Base-by-base conservation (phyloP, 2,797 vertebrate genomes). In the Champsocephalus gunnari region DNA sequence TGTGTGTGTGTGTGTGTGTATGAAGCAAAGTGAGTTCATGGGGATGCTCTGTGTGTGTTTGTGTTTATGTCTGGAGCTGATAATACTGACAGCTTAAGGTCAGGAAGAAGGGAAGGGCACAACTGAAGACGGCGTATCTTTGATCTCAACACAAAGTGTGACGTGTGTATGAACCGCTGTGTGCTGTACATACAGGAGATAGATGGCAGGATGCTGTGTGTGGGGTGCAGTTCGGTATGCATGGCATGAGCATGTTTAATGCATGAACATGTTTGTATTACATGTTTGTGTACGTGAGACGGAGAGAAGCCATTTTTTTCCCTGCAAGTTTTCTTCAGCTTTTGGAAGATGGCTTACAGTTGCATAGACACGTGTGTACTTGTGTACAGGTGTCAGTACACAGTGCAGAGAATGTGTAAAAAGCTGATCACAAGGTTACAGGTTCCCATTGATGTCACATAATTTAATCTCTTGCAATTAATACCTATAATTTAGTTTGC, bases 1-100 rank as follows among this genome's bases (percentile, higher is more conserved):
- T 81, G 66, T 45, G 32, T 72, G 66, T 82, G 68, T 78, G 76
- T 77, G 58, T 86, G 84, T 77, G 85, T 74, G 24, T 28, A 3
- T 28, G 66, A 77, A 63, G 66, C 62, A 73, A 79, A 80, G 65
- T 50, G 71, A 75, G 72, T 77, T 76, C 67, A 60, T 60, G 43
- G 74, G 68, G 60, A 65, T 74, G 73, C 55, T 79, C 43, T 45
- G 32, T 72, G 66, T 82, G 68, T 78, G 76, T 77, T 61, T 86
- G 84, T 77, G 85, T 74, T 76, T 72, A 82, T 81, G 82, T 88
- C 66, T 90, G 73, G 73, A 78, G 69, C 77, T 87, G 91, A 94
- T 94, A 93, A 94, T 89, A 89, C 91, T 83, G 93, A 90, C 91
- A 93, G 92, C 91, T 94, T 95, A 93, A 93, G 92, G 93, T 95